Base-by-base conservation (phyloP, 2,888 invertebrate species). In the Diaperis boleti region DNA sequence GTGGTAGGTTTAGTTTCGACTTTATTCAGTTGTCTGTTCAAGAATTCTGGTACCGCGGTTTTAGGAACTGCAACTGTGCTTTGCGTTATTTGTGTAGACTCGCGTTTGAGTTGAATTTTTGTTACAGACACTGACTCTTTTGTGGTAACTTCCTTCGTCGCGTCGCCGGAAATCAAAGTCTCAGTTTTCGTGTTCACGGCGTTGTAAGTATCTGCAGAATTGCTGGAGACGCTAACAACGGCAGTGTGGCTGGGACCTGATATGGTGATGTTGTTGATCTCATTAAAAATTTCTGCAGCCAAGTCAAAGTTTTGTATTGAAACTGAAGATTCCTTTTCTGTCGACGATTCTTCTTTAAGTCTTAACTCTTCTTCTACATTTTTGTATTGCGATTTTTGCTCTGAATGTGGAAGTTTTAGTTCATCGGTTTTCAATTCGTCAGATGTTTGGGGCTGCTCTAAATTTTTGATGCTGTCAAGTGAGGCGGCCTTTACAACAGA, bases 1-100 rank as follows among this genome's bases (percentile, higher is more conserved):
- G 86, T 86, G 6, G 84, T 75, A 0, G 88, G 85, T 70, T 86
- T 86, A 6, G 84, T 82, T 71, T 91, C 90, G 3, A 91, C 88
- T 76, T 88, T 88, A 75, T 90, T 89, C 41, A 91, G 74, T 77
- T 91, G 90, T 59, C 89, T 88, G 73, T 88, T 88, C 65, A 90
- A 80, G 75, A 90, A 90, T 76, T 91, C 90, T 0, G 90, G 89
- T 8, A 89, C 82, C 78, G 68, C 69, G 81, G 83, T 31, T 84
- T 72, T 74, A 11, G 69, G 69, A 35, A 66, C 44, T 7, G 69
- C 66, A 29, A 69, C 64, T 7, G 65, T 69, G 37, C 64, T 72
- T 37, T 69, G 72, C 81, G 68, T 84, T 81, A 72, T 79, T 81
- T 75, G 74, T 68, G 83, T 84, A 39, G 72, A 66, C 72, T 86